Conservation (phyloP, 2,888 invertebrate genomes). For the Orthosia incerta region DNA sequence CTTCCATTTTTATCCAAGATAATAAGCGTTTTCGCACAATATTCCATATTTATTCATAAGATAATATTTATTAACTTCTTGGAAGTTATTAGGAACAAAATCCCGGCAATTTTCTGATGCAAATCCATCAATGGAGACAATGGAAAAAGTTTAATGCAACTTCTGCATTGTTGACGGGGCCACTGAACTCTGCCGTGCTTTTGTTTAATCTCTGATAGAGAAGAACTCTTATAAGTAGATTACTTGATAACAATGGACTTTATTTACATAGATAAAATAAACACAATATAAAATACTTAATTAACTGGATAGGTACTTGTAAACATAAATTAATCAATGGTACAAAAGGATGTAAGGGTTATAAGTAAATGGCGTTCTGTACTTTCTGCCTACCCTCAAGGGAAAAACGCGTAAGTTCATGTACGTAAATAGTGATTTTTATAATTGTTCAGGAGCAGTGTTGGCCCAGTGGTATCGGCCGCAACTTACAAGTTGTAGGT, state of each 20-base stretch:
- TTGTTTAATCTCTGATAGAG: conserved; percentile 46
- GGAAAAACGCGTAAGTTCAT: too few relatives aligned
- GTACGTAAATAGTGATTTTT: too few relatives aligned
- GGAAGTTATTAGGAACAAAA: conserved; percentile 64
- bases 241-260: neutral
- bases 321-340: conserved; percentile 3
- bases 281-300: too few relatives aligned
- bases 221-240: conserved; percentile 9
- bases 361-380: neutral
- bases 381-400: too few relatives aligned
- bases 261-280: too few relatives aligned
- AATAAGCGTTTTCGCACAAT: conserved; percentile 39
- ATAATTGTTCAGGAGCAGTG: too few relatives aligned
- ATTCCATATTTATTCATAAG: conserved; percentile 60
- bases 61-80: conserved; percentile 50
- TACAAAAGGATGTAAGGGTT: too few relatives aligned
- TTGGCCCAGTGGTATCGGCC: too few relatives aligned
- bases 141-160: conserved; percentile 78
- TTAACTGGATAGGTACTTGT: neutral
- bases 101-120: conserved; percentile 74
- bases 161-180: conserved; percentile 61
- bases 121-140: conserved; percentile 77
- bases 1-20: conserved; percentile 28
- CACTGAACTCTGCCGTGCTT: conserved; percentile 59
- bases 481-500: too few relatives aligned